Evolutionary conservation across 2,888 invertebrate genomes (phyloP), one percentile per base, ranked within the genome.

Genomic region (Drosophila tripunctata): DNA sequence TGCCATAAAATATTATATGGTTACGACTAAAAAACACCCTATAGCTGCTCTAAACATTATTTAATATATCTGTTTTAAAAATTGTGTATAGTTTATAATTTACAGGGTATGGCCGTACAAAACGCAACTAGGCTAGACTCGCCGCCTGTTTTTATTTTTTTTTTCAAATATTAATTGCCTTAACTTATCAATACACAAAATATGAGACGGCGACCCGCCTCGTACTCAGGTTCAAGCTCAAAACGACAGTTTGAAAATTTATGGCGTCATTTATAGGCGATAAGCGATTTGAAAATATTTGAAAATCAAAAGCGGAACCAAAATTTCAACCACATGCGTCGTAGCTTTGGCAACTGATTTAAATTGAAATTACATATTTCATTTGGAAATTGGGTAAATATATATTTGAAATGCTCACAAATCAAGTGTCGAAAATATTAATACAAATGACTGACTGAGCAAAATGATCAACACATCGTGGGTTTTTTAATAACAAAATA

Each of bases 351-450:
- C 66, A 65, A 73, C 78, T 54, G 57, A 86, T 84, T 83, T 58
- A 52, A 85, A 87, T 76, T 65, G 47, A 50, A 78, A 75, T 73
- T 67, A 70, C 69, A 87, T 87, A 75, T 80, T 78, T 80, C 71
- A 78, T 74, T 61, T 48, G 24, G 47, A 51, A 62, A 73, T 80
- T 84, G 78, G 77, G 81, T 77, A 84, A 78, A 78, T 58, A 78
- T 71, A 78, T 58, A 78, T 71, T 67, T 44, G 47, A 66, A 78
- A 64, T 54, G 45, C 33, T 14, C 58, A 64, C 67, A 65, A 66
- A 67, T 64, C 78, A 85, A 75, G 83, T 80, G 86, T 72, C 66
- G 76, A 85, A 75, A 78, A 70, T 62, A 75, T 73, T 70, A 75
- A 84, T 41, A 21, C 14, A 48, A 66, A 67, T 17, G 52, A 71